Percentiles rank a stretch among this genome's conserved stretches.
Conservation (phyloP, 1,140 invertebrate genomes). For the Trichonephila inaurata region DNA sequence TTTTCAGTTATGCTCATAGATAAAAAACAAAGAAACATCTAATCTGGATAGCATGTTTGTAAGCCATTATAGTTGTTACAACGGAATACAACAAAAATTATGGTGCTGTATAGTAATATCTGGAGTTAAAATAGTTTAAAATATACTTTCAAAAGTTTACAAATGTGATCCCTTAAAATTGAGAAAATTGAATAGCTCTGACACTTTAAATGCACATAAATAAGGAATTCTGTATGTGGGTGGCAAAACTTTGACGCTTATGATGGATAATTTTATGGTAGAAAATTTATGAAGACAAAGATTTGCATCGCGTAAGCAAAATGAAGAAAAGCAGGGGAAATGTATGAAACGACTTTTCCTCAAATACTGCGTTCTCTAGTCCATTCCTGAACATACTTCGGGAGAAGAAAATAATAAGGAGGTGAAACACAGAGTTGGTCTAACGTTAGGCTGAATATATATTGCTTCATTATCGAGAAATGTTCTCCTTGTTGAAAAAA, state of each 20-base stretch:
- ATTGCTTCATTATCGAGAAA: constrained; percentile 72
- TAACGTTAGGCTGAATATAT: constrained; percentile 66
- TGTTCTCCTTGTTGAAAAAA: background rate
- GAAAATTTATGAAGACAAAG: background rate
- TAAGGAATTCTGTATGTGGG: background rate
- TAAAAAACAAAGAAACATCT: no score
- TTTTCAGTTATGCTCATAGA: no score
- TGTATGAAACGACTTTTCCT: background rate
- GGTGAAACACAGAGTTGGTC: constrained; percentile 44
- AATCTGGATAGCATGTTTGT: no score
- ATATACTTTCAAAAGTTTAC: no score
- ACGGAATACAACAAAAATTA: no score
- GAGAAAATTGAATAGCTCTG: constrained; percentile 1
- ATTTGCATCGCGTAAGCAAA: background rate
- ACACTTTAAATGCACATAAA: background rate
- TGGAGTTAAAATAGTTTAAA: no score
- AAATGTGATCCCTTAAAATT: no score
- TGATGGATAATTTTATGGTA: background rate
- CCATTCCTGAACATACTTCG: background rate
- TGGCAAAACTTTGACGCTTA: background rate
- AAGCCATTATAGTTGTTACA: no score
- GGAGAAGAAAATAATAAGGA: constrained; percentile 15
- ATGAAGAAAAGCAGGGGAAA: background rate
- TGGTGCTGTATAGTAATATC: no score
- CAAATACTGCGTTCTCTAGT: background rate